phyloP scores from a whole-genome alignment of 2,888 invertebrate species.

The Melanostoma scalare region DNA sequence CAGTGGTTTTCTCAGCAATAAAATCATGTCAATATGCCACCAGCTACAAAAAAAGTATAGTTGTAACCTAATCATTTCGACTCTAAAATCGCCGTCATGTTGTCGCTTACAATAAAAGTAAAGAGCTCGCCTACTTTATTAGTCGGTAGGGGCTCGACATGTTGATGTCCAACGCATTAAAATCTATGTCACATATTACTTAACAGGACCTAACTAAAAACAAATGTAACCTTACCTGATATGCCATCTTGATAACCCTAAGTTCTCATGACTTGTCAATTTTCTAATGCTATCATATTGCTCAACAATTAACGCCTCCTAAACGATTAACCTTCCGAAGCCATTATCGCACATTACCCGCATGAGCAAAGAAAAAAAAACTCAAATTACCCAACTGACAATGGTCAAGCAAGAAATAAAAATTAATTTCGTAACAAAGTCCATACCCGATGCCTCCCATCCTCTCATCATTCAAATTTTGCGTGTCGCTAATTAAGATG shows the following conservation, averaged over 20 bases:
- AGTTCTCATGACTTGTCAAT: constrained; percentile 16
- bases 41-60: no score
- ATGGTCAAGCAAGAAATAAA: constrained; percentile 14
- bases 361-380: constrained; percentile 10
- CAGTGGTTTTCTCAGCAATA: no score
- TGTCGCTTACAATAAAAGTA: no score
- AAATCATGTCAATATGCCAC: no score
- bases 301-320: constrained; percentile 27
- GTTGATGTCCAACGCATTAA: no score
- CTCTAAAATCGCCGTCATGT: no score
- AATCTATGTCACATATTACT: no score
- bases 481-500: constrained; percentile 63
- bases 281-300: constrained; percentile 26
- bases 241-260: not conserved
- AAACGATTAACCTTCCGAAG: constrained; percentile 36
- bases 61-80: no score
- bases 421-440: constrained; percentile 42
- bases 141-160: no score
- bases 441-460: not conserved
- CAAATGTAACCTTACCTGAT: no score
- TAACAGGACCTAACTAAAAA: no score
- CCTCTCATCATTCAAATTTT: constrained; percentile 44
- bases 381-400: constrained; percentile 34
- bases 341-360: constrained; percentile 40
- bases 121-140: no score